Percentiles rank a stretch among this genome's conserved stretches.
Evolutionary conservation across 2,113 vertebrate species (phyloP).

Genomic region (Pholis gunnellus): DNA sequence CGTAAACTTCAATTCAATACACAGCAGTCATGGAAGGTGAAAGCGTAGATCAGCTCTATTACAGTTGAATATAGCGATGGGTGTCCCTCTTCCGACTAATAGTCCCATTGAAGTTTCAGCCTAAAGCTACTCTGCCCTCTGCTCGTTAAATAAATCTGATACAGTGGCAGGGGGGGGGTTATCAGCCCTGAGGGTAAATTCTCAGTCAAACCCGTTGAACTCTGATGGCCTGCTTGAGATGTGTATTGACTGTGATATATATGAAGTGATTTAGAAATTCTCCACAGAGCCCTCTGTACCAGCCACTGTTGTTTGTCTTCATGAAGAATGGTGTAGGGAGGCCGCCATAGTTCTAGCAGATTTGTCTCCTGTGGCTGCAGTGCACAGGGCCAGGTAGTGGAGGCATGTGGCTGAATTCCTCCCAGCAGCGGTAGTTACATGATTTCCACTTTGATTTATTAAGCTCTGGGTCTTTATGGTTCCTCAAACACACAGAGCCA

Average conservation of each 20-base stretch:
- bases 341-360: not conserved
- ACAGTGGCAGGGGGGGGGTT: not conserved
- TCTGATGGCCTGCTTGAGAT: conserved; percentile 21
- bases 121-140: conserved; percentile 19
- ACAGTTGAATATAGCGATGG: not conserved
- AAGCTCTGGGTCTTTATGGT: not conserved
- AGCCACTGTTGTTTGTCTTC: conserved; percentile 12
- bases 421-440: conserved; percentile 3
- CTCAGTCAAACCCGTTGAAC: conserved; percentile 42
- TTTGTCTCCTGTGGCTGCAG: conserved; percentile 12
- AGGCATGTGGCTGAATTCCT: not conserved
- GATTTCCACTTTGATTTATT: conserved; percentile 11
- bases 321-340: conserved; percentile 31
- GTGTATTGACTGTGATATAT: conserved; percentile 46
- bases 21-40: not conserved
- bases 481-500: conserved; percentile 3
- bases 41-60: not conserved
- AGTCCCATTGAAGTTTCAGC: conserved; percentile 26
- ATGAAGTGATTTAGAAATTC: conserved; percentile 32
- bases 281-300: conserved; percentile 21
- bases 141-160: conserved; percentile 48
- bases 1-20: not conserved
- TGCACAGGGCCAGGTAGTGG: not conserved
- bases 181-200: conserved; percentile 21
- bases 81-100: conserved; percentile 48